Base-by-base conservation (phyloP, 2,113 vertebrate species). In the Prochilodus magdalenae region DNA sequence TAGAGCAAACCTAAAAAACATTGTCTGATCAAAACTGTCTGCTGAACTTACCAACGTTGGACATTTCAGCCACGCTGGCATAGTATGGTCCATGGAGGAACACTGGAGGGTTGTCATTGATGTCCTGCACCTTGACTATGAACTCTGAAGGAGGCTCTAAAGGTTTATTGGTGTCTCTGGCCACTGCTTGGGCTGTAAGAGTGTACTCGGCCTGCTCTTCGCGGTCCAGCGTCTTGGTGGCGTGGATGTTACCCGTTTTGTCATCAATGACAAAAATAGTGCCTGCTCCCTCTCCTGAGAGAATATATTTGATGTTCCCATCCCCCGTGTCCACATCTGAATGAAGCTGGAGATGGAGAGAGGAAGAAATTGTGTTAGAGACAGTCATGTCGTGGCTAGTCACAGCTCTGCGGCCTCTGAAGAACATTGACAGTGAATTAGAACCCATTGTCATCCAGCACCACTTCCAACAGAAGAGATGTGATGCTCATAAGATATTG, bases 221-320 rank as follows among this genome's bases (percentile, higher is more conserved):
- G 2, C 98, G 94, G 91, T 99, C 98, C 93, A 99, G 83, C 11
- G 97, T 99, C 91, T 99, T 99, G 18, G 98, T 99, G 84, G 98
- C 98, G 3, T 99, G 98, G 90, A 99, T 99, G 91, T 99, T 99
- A 87, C 98, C 98, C 83, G 98, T 98, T 94, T 98, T 98, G 92
- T 99, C 98, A 77, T 99, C 98, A 20, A 99, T 99, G 83, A 99
- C 97, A 80, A 99, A 99, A 94, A 99, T 99, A 24, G 97, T 99
- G 73, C 98, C 98, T 0, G 98, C 98, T 44, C 98, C 98, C 88
- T 99, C 98, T 59, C 98, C 98, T 81, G 97, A 98, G 89, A 99
- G 97, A 92, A 99, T 99, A 89, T 99, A 99, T 93, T 97, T 98
- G 92, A 98, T 98, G 90, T 96, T 96, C 36, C 98, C 98, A 60